phyloP scores from a whole-genome alignment of 2,888 invertebrate species.

The Athalia cordata region DNA sequence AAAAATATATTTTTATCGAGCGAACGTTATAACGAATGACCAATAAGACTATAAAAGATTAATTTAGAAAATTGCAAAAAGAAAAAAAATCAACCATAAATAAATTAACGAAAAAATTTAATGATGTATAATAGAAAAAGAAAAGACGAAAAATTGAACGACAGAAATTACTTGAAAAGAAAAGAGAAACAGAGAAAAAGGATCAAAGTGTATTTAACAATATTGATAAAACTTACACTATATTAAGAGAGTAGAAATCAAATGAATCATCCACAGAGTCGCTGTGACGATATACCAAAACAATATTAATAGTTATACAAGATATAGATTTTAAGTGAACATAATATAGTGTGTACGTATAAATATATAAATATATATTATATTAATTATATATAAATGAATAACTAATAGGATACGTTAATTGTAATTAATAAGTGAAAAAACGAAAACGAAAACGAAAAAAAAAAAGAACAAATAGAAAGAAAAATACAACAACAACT shows the following conservation, averaged over 20 bases:
- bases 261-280: constrained; percentile 68
- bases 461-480: neutral
- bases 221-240: neutral
- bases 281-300: constrained; percentile 73
- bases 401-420: neutral
- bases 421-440: neutral
- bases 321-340: constrained; percentile 56
- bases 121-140: neutral
- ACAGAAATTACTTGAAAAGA: neutral
- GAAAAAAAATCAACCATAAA: neutral
- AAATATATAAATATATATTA: constrained; percentile 18
- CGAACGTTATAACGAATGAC: constrained; percentile 55
- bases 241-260: constrained; percentile 64
- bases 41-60: constrained; percentile 49
- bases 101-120: neutral
- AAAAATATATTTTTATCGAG: constrained; percentile 64
- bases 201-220: neutral
- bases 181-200: neutral
- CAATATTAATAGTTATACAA: constrained; percentile 66
- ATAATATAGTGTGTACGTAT: constrained; percentile 49
- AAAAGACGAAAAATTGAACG: neutral
- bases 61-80: neutral
- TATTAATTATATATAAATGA: constrained; percentile 7
- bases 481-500: neutral
- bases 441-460: no score